A percentile compares a stretch with the other conserved stretches of the same genome.
These are phyloP conservation scores for Sylvicola fuscatus DNA, from an alignment of 2,888 invertebrate species.

Conservation along the genomic window DNA sequence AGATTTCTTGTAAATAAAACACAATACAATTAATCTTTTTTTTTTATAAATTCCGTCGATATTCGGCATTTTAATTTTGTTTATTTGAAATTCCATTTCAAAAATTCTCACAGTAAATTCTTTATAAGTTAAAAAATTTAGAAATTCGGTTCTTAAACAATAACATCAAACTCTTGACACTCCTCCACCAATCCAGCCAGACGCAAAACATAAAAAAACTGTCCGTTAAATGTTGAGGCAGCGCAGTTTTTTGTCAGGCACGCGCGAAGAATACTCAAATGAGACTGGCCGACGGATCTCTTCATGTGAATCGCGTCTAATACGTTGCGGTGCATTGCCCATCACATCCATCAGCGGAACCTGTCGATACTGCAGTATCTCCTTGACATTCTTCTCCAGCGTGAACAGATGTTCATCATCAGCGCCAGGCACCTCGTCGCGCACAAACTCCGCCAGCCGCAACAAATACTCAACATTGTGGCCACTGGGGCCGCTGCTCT, in stretches of 20 bases:
- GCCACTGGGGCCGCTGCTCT: slow-evolving; percentile 62
- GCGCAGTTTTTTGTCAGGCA: slow-evolving; percentile 52
- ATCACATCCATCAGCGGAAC: slow-evolving; percentile 24
- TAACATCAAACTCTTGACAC: too few species aligned
- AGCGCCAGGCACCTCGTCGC: slow-evolving; percentile 50
- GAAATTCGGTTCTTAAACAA: too few species aligned
- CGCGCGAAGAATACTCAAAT: slow-evolving; percentile 47
- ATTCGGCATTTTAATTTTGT: too few species aligned
- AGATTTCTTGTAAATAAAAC: too few species aligned
- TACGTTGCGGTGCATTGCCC: slow-evolving; percentile 23
- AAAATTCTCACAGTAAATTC: too few species aligned
- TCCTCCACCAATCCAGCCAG: too few species aligned
- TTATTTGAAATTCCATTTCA: too few species aligned
- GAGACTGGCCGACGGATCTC: slow-evolving; percentile 28
- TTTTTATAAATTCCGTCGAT: too few species aligned
- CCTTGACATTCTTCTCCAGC: slow-evolving; percentile 35
- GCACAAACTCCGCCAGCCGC: slow-evolving; percentile 61
- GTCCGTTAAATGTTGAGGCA: slow-evolving; percentile 51
- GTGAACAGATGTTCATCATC: slow-evolving; percentile 60
- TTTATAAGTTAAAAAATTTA: too few species aligned
- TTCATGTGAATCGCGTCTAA: slow-evolving; percentile 26
- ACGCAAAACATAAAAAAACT: too few species aligned
- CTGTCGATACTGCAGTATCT: slow-evolving; percentile 14
- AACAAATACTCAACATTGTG: slow-evolving; percentile 81
- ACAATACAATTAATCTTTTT: too few species aligned